Evolutionary conservation across 2,113 vertebrate species (phyloP), one percentile per base, ranked within the genome.

Genomic region (Tylochromis polylepis): DNA sequence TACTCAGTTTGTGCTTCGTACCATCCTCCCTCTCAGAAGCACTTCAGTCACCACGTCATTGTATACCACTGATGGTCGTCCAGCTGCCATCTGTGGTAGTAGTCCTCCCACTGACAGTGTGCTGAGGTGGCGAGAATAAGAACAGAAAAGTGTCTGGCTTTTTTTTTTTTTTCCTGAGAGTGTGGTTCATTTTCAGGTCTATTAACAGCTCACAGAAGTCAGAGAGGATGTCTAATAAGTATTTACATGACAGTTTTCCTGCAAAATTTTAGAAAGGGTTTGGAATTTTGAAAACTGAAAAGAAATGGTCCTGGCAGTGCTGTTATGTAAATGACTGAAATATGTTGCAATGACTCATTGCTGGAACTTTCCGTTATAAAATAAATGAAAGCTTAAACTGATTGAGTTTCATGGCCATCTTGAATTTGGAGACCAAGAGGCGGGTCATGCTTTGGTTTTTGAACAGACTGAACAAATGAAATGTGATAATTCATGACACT

Each of bases 71-170:
- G 29, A 18, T 29, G 29, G 43, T 80, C 41, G 9, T 46, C 51
- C 9, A 12, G 36, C 34, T 53, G 12, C 55, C 57, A 5, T 79
- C 67, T 24, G 53, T 51, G 57, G 16, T 38, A 3, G 57, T 20
- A 22, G 43, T 31, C 1, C 24, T 51, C 15, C 14, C 1, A 4
- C 24, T 57, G 27, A 58, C 15, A 6, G 49, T 0, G n/a, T 0
- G 2, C 75, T 55, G 49, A 55, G 49, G 5, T 55, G 18, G 12
- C 5, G 75, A 22, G 78, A 49, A 31, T 20, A 51, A 31, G 24
- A 77, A 31, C 24, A 31, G 16, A 43, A 49, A 31, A 27, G 14
- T 46, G 38, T 46, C n/a, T 27, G 22, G 3, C 7, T 72, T 72
- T 41, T 70, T 22, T 41, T 15, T 70, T 43, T 20, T 15, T 41